Evolutionary conservation across 2,113 vertebrate genomes (phyloP).

Genomic region (Equus quagga): DNA sequence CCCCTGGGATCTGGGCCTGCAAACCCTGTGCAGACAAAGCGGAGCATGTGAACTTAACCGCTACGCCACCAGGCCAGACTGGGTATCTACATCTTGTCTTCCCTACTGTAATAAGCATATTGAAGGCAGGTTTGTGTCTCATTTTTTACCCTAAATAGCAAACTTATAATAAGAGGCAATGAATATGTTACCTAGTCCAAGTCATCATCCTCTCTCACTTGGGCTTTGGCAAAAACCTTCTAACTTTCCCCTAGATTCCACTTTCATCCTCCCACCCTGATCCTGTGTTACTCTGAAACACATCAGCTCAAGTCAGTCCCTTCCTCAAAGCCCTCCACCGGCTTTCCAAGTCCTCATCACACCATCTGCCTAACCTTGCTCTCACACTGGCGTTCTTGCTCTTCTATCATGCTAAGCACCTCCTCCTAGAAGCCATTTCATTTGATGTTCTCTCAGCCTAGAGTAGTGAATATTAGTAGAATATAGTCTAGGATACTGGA

Average conservation of each 20-base stretch:
- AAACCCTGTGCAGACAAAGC: no score
- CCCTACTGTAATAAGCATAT: not conserved
- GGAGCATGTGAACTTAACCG: no score
- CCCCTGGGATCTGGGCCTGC: no score
- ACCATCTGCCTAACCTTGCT: not conserved
- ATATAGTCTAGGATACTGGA: not conserved
- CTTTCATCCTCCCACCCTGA: not conserved
- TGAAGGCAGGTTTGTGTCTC: not conserved
- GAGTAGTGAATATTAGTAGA: not conserved
- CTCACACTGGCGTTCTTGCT: not conserved
- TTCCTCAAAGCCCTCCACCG: not conserved
- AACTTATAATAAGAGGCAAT: not conserved
- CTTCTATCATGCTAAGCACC: not conserved
- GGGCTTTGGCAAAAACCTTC: not conserved
- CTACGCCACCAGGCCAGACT: no score
- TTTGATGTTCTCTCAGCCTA: not conserved
- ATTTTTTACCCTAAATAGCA: conserved; percentile 7
- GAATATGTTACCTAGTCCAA: not conserved
- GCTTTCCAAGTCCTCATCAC: not conserved
- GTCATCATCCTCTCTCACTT: not conserved
- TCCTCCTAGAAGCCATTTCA: not conserved
- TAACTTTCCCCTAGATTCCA: not conserved
- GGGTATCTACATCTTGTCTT: not conserved
- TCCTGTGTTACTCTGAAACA: not conserved
- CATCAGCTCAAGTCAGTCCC: not conserved